phyloP scores from a whole-genome alignment of 2,113 vertebrate genomes.

The Corydoras sp. region DNA sequence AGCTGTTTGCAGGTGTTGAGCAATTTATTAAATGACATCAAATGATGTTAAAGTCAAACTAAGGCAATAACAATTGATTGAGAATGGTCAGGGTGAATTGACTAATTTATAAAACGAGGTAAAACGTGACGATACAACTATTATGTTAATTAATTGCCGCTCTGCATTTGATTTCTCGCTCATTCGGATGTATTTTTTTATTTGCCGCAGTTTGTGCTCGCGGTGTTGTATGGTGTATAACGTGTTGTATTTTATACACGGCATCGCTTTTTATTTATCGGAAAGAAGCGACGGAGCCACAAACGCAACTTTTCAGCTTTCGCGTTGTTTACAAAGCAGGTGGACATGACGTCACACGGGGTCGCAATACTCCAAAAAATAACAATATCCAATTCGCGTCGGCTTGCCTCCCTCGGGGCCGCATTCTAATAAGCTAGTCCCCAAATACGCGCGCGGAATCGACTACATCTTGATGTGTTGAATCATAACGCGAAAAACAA shows the following conservation, averaged over 20 bases:
- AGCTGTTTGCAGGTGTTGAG: too few species aligned
- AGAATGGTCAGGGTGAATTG: too few species aligned
- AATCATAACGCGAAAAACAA: conserved; percentile 65
- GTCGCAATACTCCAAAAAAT: conserved; percentile 69
- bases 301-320: conserved; percentile 64
- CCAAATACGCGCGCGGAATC: conserved; percentile 59
- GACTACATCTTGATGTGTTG: conserved; percentile 64
- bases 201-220: not conserved
- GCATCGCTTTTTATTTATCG: too few species aligned
- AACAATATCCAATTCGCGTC: conserved; percentile 59
- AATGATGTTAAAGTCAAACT: too few species aligned
- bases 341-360: conserved; percentile 80
- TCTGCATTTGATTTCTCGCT: too few species aligned
- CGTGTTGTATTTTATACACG: not conserved
- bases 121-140: too few species aligned
- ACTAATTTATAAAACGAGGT: too few species aligned
- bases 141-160: too few species aligned
- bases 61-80: too few species aligned
- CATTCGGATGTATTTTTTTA: too few species aligned
- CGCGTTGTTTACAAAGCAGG: conserved; percentile 80
- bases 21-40: too few species aligned
- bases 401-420: conserved; percentile 57
- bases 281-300: conserved; percentile 21
- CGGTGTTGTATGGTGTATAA: not conserved
- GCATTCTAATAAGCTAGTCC: conserved; percentile 62